phyloP scores from a whole-genome alignment of 2,797 vertebrate genomes.

The Novumbra hubbsi region DNA sequence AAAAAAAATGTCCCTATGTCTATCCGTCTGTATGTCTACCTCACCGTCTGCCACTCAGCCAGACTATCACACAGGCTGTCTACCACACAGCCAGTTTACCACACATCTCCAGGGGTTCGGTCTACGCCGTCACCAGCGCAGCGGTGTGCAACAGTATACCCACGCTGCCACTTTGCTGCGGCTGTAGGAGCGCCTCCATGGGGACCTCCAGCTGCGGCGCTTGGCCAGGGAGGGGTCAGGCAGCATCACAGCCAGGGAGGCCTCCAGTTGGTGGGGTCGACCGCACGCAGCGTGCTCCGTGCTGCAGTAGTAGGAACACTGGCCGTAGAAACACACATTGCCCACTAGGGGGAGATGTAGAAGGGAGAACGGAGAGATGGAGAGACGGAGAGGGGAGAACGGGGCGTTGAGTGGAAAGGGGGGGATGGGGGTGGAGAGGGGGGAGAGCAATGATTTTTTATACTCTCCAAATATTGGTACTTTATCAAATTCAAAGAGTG shows the following conservation, averaged over 20 bases:
- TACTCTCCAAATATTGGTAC: too few relatives aligned
- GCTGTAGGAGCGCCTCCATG: conserved; percentile 89
- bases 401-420: neutral
- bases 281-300: conserved; percentile 86
- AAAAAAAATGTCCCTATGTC: too few relatives aligned
- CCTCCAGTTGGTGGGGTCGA: conserved; percentile 76
- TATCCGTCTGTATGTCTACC: neutral
- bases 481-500: too few relatives aligned
- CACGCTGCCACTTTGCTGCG: conserved; percentile 84
- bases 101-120: too few relatives aligned
- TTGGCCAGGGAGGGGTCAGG: conserved; percentile 77
- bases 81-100: too few relatives aligned
- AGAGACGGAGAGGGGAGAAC: neutral
- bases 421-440: neutral
- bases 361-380: conserved; percentile 20
- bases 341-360: conserved; percentile 71
- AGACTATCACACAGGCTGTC: too few relatives aligned
- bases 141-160: conserved; percentile 25
- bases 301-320: conserved; percentile 88
- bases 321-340: conserved; percentile 84
- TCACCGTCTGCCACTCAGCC: too few relatives aligned
- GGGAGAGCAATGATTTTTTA: too few relatives aligned
- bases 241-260: conserved; percentile 73
- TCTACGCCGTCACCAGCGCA: neutral
- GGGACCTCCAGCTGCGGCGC: conserved; percentile 82